Evolutionary conservation across 1,140 invertebrate species (phyloP), one percentile per base, ranked within the genome.

Genomic region (Drosophila mayri): DNA sequence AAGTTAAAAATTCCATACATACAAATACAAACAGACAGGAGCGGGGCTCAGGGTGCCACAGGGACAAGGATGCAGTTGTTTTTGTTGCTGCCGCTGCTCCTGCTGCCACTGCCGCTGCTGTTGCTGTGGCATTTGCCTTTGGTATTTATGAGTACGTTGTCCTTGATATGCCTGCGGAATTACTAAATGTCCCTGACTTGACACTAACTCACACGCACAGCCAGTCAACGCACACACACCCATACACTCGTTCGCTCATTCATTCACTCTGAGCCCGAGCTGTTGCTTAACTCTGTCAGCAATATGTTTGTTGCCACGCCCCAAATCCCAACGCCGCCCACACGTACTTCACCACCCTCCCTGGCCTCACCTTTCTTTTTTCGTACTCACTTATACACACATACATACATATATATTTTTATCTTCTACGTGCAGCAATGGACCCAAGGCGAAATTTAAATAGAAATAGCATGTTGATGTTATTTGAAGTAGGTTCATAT

Each of bases 81-180:
- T 63, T 61, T 78, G 72, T 35, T 68, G 58, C 37, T 68, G 65
- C 38, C 57, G 47, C 40, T 70, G 47, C 37, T 67, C 65, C 50
- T 88, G 73, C 37, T 67, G 66, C 55, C 90, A 25, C 25, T 25
- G 25, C 25, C 25, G 68, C 50, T 41, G 49, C 38, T 67, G 80
- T 32, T 67, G 70, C 55, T 88, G 73, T 74, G 85, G 85, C 85
- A 88, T 88, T 90, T 81, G 81, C 70, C 85, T 84, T 88, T 88
- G 85, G 85, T 88, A 88, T 90, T 90, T 90, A 90, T 90, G 85
- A 90, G 85, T 88, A 88, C 85, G 85, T 90, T 90, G 85, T 90
- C 85, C 85, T 90, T 90, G 85, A 90, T 90, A 90, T 90, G 85
- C 85, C 71, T 79, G 78, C 71, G 75, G 85, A 90, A 90, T 90